Percentiles rank a stretch among this genome's conserved stretches.
Conservation (phyloP, 2,888 invertebrate genomes). For the Ellobium chinense region DNA sequence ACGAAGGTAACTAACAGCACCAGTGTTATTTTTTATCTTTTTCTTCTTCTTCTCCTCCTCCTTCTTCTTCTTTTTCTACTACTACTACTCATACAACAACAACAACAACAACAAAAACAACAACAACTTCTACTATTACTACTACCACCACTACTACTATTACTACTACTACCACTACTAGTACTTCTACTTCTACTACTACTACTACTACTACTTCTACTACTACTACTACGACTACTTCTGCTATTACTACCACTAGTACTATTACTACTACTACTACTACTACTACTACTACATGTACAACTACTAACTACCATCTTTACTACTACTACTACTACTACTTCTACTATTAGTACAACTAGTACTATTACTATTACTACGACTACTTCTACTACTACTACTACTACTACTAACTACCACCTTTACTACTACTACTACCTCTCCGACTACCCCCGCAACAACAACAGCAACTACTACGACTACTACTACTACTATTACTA, state of each 20-base stretch:
- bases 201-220: neutral
- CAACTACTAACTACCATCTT: neutral
- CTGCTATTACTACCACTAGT: neutral
- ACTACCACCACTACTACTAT: neutral
- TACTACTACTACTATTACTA: neutral
- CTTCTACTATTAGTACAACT: neutral
- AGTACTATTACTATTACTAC: neutral
- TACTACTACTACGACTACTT: neutral
- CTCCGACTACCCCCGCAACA: too few species aligned
- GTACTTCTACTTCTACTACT: neutral
- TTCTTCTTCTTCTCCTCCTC: neutral
- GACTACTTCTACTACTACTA: neutral
- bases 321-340: neutral
- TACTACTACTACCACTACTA: neutral
- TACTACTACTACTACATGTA: neutral
- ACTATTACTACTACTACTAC: too few species aligned
- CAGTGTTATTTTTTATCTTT: neutral
- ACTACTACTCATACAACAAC: neutral
- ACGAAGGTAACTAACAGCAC: conserved; percentile 85
- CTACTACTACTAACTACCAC: too few species aligned
- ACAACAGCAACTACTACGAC: neutral
- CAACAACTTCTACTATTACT: neutral
- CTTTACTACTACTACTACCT: too few species aligned
- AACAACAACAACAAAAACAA: neutral
- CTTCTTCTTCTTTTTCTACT: neutral